phyloP scores from a whole-genome alignment of 2,113 vertebrate genomes.

The Zosterops japonicus region DNA sequence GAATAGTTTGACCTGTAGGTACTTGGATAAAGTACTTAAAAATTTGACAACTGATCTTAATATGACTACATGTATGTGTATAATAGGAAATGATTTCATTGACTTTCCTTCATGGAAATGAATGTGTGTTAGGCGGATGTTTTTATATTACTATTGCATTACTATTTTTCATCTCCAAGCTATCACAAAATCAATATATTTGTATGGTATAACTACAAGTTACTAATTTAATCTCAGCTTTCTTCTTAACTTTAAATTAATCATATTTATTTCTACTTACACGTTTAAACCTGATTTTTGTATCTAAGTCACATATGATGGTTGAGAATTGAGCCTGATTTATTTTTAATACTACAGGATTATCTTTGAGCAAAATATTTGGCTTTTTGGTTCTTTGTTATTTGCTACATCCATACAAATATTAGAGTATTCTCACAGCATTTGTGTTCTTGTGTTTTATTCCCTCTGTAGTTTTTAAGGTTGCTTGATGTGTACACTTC shows the following conservation, averaged over 20 bases:
- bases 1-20: neutral
- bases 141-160: neutral
- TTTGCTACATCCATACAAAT: neutral
- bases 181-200: neutral
- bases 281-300: neutral
- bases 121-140: neutral
- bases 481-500: neutral
- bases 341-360: neutral
- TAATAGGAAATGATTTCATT: neutral
- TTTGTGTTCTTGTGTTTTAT: neutral
- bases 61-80: neutral
- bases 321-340: neutral
- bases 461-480: neutral
- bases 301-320: neutral
- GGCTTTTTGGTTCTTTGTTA: neutral
- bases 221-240: neutral
- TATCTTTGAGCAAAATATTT: neutral
- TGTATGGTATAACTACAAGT: neutral
- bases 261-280: neutral
- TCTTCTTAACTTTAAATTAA: neutral
- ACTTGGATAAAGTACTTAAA: neutral
- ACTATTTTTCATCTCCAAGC: neutral
- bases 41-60: neutral
- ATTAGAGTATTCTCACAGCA: neutral
- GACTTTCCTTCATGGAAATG: neutral